These are phyloP conservation scores for Cepphus grylle DNA, from an alignment of 2,113 vertebrate species.

Conservation along the genomic window DNA sequence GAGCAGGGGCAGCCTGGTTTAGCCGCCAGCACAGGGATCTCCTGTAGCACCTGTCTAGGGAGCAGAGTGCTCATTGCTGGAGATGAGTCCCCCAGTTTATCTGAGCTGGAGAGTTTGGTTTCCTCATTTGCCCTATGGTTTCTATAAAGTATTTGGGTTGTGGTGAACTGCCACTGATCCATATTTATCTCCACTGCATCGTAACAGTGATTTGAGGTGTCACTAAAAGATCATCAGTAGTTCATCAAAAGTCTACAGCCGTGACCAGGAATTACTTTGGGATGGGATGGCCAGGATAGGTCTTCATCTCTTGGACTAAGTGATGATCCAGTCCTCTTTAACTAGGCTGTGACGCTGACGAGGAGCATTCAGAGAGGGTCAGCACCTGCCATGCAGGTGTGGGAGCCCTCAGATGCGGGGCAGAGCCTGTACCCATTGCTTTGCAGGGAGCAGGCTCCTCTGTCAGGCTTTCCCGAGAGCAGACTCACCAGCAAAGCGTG, in stretches of 20 bases:
- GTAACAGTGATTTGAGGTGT: background rate
- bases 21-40: background rate
- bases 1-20: background rate
- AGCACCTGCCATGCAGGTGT: background rate
- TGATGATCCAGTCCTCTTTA: background rate
- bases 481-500: background rate
- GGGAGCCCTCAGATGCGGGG: background rate
- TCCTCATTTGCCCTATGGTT: background rate
- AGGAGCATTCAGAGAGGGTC: background rate
- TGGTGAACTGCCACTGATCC: background rate
- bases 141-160: background rate
- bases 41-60: background rate
- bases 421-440: background rate
- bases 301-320: background rate
- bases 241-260: background rate
- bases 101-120: background rate
- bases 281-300: background rate
- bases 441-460: background rate
- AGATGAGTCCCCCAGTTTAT: background rate
- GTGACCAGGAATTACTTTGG: background rate
- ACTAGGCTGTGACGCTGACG: background rate
- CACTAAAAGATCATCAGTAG: background rate
- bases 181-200: background rate
- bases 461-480: background rate
- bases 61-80: background rate